These are phyloP conservation scores for Tenebrosternarchus preto DNA, from an alignment of 2,113 vertebrate species.

Conservation along the genomic window DNA sequence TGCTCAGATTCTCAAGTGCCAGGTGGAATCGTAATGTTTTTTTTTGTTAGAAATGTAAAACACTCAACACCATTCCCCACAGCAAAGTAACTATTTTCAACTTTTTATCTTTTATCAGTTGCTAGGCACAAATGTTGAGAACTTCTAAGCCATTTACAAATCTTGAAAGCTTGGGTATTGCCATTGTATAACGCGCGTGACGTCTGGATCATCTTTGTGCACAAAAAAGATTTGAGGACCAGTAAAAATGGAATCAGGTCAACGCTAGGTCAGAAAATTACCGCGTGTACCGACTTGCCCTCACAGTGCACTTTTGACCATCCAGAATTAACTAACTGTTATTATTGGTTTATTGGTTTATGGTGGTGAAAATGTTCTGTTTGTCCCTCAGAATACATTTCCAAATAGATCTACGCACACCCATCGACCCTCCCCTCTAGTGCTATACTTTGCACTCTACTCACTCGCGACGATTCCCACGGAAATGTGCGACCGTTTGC, in stretches of 20 bases:
- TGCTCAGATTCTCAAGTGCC: background rate
- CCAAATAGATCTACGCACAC: too few species aligned
- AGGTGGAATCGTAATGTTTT: too few species aligned
- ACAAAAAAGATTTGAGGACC: too few species aligned
- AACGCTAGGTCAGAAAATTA: background rate
- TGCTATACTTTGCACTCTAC: too few species aligned
- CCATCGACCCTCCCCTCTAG: too few species aligned
- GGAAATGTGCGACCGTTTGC: conserved; percentile 32
- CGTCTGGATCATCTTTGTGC: too few species aligned
- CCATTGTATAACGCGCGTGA: too few species aligned
- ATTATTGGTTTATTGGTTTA: conserved; percentile 27
- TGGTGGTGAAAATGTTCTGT: conserved; percentile 1
- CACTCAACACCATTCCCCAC: background rate
- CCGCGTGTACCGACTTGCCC: background rate
- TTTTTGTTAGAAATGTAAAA: too few species aligned
- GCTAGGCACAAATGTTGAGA: too few species aligned
- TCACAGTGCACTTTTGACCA: conserved; percentile 3
- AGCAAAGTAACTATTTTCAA: background rate
- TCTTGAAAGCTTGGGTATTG: too few species aligned
- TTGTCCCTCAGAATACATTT: background rate
- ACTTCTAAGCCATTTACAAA: too few species aligned
- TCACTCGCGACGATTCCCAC: background rate
- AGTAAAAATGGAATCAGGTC: background rate
- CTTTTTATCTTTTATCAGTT: too few species aligned
- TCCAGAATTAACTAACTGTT: background rate